These are phyloP conservation scores for Parapristionchus giblindavisi DNA, from an alignment of 2,888 invertebrate species.

Conservation along the genomic window DNA sequence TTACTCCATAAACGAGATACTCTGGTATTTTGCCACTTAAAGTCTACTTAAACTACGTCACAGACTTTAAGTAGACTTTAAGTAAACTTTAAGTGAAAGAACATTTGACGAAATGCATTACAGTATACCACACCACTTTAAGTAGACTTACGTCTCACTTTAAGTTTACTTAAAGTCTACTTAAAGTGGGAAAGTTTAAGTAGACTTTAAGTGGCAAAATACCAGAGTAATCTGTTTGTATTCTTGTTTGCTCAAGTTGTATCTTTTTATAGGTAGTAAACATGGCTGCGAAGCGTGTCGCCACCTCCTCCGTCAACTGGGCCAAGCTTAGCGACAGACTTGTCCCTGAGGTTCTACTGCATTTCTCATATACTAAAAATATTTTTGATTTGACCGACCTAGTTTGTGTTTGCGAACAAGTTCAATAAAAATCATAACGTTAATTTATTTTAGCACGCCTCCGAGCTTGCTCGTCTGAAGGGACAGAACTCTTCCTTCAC, in stretches of 20 bases:
- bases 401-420: background rate
- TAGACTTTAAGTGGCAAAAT: too few relatives aligned
- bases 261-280: slow-evolving; percentile 18
- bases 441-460: slow-evolving; percentile 49
- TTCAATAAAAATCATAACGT: background rate
- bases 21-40: too few relatives aligned
- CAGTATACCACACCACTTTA: too few relatives aligned
- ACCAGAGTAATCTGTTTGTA: too few relatives aligned
- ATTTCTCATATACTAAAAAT: background rate
- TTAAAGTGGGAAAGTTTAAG: too few relatives aligned
- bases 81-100: too few relatives aligned
- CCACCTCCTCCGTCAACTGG: slow-evolving; percentile 66
- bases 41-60: too few relatives aligned
- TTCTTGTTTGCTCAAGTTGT: background rate
- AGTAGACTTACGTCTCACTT: too few relatives aligned
- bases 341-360: slow-evolving; percentile 41
- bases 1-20: too few relatives aligned
- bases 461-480: slow-evolving; percentile 65
- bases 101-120: too few relatives aligned
- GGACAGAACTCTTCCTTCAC: slow-evolving; percentile 64
- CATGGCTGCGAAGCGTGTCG: slow-evolving; percentile 66
- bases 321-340: slow-evolving; percentile 59
- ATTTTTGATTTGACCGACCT: background rate
- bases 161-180: too few relatives aligned
- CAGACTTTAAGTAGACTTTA: too few relatives aligned